Percentiles rank a stretch among this genome's conserved stretches.
phyloP scores from a whole-genome alignment of 1,140 invertebrate genomes.

The Drosophila sp. region DNA sequence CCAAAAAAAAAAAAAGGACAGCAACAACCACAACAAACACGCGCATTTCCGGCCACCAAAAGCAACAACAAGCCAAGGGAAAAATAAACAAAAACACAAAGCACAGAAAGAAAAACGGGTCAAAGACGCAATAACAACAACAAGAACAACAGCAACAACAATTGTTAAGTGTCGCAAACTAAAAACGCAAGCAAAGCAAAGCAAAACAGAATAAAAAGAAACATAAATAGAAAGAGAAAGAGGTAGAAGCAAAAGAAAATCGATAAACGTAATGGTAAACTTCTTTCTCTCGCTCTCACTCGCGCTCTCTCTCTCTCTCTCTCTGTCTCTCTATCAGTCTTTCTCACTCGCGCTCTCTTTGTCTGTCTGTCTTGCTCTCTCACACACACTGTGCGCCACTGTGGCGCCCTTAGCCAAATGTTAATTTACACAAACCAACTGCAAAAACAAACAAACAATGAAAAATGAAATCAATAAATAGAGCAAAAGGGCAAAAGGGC shows the following conservation, averaged over 20 bases:
- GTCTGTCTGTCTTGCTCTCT: slow-evolving; percentile 8
- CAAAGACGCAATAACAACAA: slow-evolving; percentile 57
- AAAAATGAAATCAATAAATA: slow-evolving; percentile 55
- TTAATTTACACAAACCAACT: slow-evolving; percentile 71
- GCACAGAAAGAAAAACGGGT: slow-evolving; percentile 55
- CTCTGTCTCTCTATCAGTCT: not conserved
- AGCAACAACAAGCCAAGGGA: slow-evolving; percentile 14
- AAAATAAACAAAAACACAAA: slow-evolving; percentile 15
- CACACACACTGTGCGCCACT: slow-evolving; percentile 24
- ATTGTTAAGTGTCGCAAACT: slow-evolving; percentile 76
- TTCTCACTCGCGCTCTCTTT: not conserved
- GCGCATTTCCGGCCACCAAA: slow-evolving; percentile 62
- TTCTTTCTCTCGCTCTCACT: not conserved
- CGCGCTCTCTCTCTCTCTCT: not conserved
- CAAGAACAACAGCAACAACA: slow-evolving; percentile 29
- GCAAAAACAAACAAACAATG: slow-evolving; percentile 35
- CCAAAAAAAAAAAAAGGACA: not conserved
- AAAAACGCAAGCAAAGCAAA: slow-evolving; percentile 64
- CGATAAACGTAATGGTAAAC: slow-evolving; percentile 74
- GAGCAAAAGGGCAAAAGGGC: slow-evolving; percentile 28
- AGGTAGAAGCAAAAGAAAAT: slow-evolving; percentile 42
- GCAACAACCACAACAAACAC: slow-evolving; percentile 21
- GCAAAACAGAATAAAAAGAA: slow-evolving; percentile 34
- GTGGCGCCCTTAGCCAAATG: slow-evolving; percentile 33
- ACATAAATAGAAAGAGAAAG: slow-evolving; percentile 1